Evolutionary conservation across 2,888 invertebrate genomes (phyloP).

Genomic region (Trachelus stipa): DNA sequence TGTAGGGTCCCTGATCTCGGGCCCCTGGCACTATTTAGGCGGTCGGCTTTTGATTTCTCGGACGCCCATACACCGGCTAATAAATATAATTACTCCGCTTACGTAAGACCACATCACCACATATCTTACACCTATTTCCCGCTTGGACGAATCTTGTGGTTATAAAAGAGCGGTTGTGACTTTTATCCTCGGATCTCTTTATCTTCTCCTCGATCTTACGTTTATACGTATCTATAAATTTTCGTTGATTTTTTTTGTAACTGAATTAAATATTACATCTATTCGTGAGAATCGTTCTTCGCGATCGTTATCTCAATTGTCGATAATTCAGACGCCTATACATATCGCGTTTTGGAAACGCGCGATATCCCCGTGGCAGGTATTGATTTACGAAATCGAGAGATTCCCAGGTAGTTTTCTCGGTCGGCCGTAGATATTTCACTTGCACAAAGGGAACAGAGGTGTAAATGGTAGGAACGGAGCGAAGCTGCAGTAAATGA

Average conservation of each 20-base stretch:
- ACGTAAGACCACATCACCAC: conserved; percentile 31
- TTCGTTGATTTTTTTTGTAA: no score
- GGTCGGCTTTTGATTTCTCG: conserved; percentile 27
- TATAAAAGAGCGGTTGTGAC: conserved; percentile 25
- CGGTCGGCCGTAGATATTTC: neutral
- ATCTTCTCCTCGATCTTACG: no score
- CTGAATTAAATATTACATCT: no score
- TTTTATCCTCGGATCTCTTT: neutral
- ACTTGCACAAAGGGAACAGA: neutral
- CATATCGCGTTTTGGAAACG: neutral
- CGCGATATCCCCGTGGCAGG: neutral
- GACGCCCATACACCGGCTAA: conserved; percentile 26
- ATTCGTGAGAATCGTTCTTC: neutral
- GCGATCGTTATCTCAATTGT: neutral
- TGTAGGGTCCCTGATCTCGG: neutral
- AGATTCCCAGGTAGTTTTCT: neutral
- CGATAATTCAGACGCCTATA: neutral
- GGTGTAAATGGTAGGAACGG: neutral
- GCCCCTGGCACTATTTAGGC: conserved; percentile 20
- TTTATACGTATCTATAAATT: no score
- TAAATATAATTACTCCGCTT: conserved; percentile 40
- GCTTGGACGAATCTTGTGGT: neutral
- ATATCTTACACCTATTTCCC: conserved; percentile 28
- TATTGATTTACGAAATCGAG: neutral
- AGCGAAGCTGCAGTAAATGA: neutral